Percentiles rank a stretch among this genome's conserved stretches.
These are phyloP conservation scores for Threskiornis aethiopicus DNA, from an alignment of 2,797 vertebrate species.

Conservation along the genomic window DNA sequence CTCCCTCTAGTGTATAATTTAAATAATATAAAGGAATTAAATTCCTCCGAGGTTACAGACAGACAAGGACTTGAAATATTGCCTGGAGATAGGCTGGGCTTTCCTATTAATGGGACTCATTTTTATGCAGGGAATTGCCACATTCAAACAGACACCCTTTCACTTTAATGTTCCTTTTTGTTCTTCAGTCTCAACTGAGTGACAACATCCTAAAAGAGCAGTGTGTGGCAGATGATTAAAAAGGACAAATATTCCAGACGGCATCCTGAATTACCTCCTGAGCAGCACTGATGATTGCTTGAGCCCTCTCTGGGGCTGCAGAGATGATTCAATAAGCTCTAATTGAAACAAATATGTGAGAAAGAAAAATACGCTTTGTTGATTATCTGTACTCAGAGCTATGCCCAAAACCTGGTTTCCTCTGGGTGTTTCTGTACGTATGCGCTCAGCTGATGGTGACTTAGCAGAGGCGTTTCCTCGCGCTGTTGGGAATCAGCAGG, in stretches of 20 bases:
- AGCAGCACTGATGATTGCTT: background rate
- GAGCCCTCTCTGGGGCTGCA: background rate
- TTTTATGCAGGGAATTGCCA: conserved; percentile 51
- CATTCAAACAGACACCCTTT: conserved; percentile 35
- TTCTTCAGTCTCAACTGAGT: conserved; percentile 37
- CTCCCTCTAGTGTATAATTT: conserved; percentile 54
- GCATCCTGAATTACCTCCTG: conserved; percentile 26
- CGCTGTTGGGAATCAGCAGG: background rate
- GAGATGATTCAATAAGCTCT: conserved; percentile 12
- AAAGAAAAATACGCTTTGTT: background rate
- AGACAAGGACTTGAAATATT: conserved; percentile 55
- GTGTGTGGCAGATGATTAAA: conserved; percentile 41
- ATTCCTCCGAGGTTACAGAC: conserved; percentile 53
- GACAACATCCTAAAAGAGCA: conserved; percentile 55
- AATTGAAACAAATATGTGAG: conserved; percentile 45
- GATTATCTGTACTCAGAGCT: background rate
- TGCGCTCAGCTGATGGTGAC: background rate
- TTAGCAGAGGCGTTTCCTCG: background rate
- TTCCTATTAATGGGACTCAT: conserved; percentile 49
- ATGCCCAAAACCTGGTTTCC: background rate
- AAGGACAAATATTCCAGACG: conserved; percentile 33
- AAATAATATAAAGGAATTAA: conserved; percentile 65
- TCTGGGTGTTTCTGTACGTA: background rate
- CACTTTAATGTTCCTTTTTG: conserved; percentile 52
- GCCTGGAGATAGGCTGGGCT: conserved; percentile 49